Evolutionary conservation across 2,888 invertebrate species (phyloP).

Genomic region (Actias luna): DNA sequence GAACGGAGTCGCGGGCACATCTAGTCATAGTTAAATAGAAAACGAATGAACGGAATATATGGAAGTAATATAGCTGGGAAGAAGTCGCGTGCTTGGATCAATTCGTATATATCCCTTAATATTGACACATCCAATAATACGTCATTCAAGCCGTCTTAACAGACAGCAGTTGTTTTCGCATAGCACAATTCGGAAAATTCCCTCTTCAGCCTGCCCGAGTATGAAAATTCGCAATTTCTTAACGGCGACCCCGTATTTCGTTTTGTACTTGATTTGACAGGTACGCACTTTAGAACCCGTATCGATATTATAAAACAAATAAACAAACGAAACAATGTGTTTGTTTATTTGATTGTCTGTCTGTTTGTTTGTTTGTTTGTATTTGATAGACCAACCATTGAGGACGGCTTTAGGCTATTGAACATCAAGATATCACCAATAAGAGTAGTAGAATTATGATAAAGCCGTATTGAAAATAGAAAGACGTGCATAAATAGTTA

Average conservation of each 20-base stretch:
- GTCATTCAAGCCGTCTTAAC: background rate
- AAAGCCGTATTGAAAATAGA: no score
- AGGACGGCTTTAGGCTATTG: background rate
- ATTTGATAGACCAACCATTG: background rate
- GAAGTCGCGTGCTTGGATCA: background rate
- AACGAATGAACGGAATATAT: no score
- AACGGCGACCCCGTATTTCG: background rate
- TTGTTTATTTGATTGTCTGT: no score
- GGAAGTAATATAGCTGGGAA: no score
- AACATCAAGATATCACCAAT: no score
- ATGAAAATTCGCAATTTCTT: background rate
- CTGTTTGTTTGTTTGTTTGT: no score
- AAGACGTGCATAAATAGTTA: no score
- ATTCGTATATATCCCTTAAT: background rate
- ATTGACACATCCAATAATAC: background rate
- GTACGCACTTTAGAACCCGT: background rate
- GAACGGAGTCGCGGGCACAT: no score
- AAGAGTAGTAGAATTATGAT: no score
- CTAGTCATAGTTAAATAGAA: no score
- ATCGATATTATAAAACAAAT: background rate
- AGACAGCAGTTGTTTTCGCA: background rate
- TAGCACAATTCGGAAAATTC: background rate
- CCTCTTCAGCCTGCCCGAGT: background rate
- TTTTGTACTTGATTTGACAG: constrained; percentile 1
- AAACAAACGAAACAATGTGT: no score